These are phyloP conservation scores for Caenorhabditis sp. DNA, from an alignment of 2,888 invertebrate genomes.

Conservation along the genomic window DNA sequence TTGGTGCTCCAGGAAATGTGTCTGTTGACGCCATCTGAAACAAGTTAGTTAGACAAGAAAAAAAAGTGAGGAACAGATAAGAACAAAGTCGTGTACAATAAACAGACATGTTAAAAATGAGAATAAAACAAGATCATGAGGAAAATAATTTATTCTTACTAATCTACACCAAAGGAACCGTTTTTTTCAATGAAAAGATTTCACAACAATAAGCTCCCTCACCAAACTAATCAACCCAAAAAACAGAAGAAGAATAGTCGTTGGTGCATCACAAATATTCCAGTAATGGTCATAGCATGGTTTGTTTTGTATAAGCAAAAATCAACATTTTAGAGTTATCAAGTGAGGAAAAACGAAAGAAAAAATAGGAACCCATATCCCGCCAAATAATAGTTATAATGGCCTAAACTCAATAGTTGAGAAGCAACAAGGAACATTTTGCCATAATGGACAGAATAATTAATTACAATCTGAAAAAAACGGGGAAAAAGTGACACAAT, in stretches of 20 bases:
- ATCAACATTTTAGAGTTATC: not conserved
- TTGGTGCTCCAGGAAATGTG: slow-evolving; percentile 30
- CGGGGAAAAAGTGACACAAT: slow-evolving; percentile 14
- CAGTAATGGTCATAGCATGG: no score
- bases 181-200: slow-evolving; percentile 13
- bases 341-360: not conserved
- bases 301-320: not conserved
- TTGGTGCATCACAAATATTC: no score
- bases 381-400: not conserved
- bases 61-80: not conserved
- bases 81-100: not conserved
- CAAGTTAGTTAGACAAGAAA: slow-evolving; percentile 5
- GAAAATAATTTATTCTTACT: slow-evolving; percentile 35
- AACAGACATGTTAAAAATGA: not conserved
- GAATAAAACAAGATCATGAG: not conserved
- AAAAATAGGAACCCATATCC: not conserved
- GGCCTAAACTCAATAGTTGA: no score
- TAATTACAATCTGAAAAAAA: no score
- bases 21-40: slow-evolving; percentile 43
- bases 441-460: no score
- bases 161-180: slow-evolving; percentile 50
- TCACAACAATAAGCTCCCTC: slow-evolving; percentile 28
- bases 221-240: slow-evolving; percentile 3
- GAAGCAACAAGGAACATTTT: no score
- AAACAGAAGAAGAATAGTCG: not conserved